Conservation (phyloP, 2,888 invertebrate species). For the Rugalucina vietnamica region DNA sequence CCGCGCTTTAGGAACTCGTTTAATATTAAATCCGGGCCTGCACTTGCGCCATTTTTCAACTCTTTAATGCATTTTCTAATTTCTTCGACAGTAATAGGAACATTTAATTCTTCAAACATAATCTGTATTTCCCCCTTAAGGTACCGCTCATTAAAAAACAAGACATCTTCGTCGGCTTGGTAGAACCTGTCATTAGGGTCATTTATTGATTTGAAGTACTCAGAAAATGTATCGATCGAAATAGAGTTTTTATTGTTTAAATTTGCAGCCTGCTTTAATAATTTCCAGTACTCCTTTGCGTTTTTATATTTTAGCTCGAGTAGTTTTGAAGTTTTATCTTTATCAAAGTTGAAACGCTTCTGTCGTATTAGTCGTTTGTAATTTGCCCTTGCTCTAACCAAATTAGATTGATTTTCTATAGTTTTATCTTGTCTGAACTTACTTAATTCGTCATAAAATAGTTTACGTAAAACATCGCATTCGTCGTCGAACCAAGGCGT, state of each 20-base stretch:
- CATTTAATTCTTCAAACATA: not conserved
- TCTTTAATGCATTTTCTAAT: no score
- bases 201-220: slow-evolving; percentile 14
- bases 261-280: not conserved
- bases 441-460: not conserved
- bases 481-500: not conserved
- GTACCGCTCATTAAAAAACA: not conserved
- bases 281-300: not conserved
- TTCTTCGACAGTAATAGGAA: no score
- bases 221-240: not conserved
- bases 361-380: not conserved
- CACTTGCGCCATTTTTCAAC: no score
- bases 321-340: not conserved
- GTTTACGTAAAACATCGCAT: not conserved
- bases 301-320: not conserved
- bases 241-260: not conserved
- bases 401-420: not conserved
- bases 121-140: not conserved
- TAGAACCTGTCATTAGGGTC: not conserved
- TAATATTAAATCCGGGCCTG: no score
- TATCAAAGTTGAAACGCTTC: not conserved
- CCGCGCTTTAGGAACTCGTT: no score
- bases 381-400: not conserved
- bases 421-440: not conserved
- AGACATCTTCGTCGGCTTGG: not conserved